Conservation (phyloP, 2,888 invertebrate genomes). For the Acanthoscelides obtectus region DNA sequence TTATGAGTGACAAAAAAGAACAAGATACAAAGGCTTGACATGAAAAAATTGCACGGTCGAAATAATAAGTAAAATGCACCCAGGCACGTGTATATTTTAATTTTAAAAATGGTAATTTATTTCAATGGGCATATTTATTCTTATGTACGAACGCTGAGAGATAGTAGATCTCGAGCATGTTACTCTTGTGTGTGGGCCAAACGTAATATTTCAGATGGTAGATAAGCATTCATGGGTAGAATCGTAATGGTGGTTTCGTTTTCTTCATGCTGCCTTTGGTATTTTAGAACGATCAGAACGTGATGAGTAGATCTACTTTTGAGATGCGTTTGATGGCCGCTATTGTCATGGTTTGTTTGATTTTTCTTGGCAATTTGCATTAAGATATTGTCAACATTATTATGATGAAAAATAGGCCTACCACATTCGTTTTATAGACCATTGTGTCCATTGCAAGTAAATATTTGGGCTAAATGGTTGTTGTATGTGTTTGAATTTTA, state of each 20-base stretch:
- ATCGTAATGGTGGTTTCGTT: background rate
- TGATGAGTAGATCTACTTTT: background rate
- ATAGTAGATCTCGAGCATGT: slow-evolving; percentile 7
- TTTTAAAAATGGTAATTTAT: background rate
- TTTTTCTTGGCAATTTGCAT: no score
- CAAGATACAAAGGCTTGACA: background rate
- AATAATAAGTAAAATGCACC: background rate
- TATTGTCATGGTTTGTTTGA: background rate
- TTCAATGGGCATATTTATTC: background rate
- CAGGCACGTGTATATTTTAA: background rate
- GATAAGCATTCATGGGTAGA: slow-evolving; percentile 10
- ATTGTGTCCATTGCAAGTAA: no score
- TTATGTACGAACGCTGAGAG: background rate
- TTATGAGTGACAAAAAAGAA: background rate
- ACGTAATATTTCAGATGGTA: slow-evolving; percentile 6
- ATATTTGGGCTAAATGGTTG: no score
- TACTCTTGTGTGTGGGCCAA: slow-evolving; percentile 12
- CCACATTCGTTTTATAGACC: no score
- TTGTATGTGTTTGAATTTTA: no score
- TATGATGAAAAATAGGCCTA: no score
- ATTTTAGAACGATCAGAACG: background rate
- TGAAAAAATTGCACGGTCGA: background rate
- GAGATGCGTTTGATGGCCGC: background rate
- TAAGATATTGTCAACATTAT: no score
- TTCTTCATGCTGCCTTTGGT: background rate